Conservation (phyloP, 2,113 vertebrate genomes). For the Lophura nycthemera region DNA sequence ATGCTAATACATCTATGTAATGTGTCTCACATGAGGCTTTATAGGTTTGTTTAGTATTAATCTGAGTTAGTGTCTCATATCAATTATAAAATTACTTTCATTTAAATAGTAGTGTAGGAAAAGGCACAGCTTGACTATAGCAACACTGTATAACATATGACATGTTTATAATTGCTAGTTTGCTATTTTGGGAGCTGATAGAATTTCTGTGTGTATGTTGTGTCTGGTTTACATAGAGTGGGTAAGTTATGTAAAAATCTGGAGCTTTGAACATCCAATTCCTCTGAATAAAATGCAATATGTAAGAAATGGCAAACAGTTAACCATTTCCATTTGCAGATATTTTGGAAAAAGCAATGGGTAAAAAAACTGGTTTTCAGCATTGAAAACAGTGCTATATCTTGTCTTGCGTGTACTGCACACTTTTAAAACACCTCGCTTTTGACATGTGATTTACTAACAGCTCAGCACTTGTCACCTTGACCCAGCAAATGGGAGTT, state of each 20-base stretch:
- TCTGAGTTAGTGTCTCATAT: background rate
- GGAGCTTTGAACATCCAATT: slow-evolving; percentile 39
- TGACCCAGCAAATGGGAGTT: slow-evolving; percentile 61
- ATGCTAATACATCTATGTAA: background rate
- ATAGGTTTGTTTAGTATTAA: background rate
- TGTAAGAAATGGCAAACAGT: slow-evolving; percentile 13
- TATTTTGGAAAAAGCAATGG: slow-evolving; percentile 1
- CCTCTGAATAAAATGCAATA: slow-evolving; percentile 24
- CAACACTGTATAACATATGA: background rate
- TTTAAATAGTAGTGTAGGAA: background rate
- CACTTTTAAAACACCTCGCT: background rate
- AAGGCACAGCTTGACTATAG: background rate
- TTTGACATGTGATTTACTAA: background rate
- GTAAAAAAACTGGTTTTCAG: slow-evolving; percentile 37
- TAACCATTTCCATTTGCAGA: background rate
- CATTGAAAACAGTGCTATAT: background rate
- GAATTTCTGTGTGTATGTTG: slow-evolving; percentile 2
- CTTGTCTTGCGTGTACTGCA: background rate
- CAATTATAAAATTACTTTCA: slow-evolving; percentile 11
- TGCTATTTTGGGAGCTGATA: background rate
- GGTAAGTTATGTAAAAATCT: slow-evolving; percentile 14
- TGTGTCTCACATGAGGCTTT: background rate
- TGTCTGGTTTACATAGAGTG: slow-evolving; percentile 40
- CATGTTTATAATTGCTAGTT: background rate
- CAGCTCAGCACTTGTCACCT: slow-evolving; percentile 3